Evolutionary conservation across 2,888 invertebrate species (phyloP).

Genomic region (Choristoneura rosaceana): DNA sequence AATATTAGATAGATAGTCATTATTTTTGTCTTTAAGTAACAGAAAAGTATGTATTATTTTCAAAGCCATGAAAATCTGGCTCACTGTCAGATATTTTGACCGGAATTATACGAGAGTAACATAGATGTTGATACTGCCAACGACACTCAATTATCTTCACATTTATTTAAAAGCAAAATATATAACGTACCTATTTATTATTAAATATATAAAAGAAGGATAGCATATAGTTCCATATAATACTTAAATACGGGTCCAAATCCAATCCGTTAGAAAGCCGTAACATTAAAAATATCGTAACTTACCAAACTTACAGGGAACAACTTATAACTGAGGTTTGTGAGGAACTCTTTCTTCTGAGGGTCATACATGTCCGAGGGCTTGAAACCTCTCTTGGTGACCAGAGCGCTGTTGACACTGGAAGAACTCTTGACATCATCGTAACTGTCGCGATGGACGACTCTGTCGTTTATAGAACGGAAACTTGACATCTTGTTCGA

Average conservation of each 20-base stretch:
- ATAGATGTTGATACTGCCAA: neutral
- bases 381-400: conserved; percentile 91
- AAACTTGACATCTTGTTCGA: conserved; percentile 82
- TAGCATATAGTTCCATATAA: conserved; percentile 4
- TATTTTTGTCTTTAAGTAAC: too few species aligned
- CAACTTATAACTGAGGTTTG: conserved; percentile 92
- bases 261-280: conserved; percentile 20
- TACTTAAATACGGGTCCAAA: conserved; percentile 28
- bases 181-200: neutral
- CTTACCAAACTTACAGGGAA: conserved; percentile 94
- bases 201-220: neutral
- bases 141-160: neutral
- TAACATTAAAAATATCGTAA: conserved; percentile 51
- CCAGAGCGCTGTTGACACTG: conserved; percentile 86
- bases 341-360: conserved; percentile 91
- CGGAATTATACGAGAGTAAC: neutral
- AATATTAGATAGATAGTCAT: too few species aligned
- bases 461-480: conserved; percentile 79
- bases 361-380: conserved; percentile 95
- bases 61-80: neutral
- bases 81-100: neutral
- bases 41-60: too few species aligned
- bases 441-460: conserved; percentile 78
- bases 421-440: conserved; percentile 81
- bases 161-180: conserved; percentile 1